Percentiles rank a stretch among this genome's conserved stretches.
phyloP scores from a whole-genome alignment of 23 tunicate species.

The Corella eumyota region DNA sequence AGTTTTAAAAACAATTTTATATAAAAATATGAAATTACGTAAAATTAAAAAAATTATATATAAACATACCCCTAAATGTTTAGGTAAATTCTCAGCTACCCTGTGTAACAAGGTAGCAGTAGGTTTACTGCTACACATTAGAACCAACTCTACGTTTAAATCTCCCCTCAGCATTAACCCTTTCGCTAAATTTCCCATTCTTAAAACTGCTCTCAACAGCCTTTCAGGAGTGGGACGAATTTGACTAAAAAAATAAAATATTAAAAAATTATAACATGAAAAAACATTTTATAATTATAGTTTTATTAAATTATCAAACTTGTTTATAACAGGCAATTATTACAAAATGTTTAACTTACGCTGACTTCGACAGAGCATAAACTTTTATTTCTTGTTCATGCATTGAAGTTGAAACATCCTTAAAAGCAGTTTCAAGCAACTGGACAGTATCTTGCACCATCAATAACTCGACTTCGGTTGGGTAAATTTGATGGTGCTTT shows the following conservation, averaged over 20 bases:
- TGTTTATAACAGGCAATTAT: too few species aligned
- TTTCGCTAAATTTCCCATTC: conserved; percentile 82
- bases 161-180: conserved; percentile 78
- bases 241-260: conserved; percentile 1
- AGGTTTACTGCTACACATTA: conserved; percentile 78
- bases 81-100: conserved; percentile 39
- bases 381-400: conserved; percentile 68
- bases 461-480: conserved; percentile 40
- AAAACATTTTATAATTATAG: too few species aligned
- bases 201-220: conserved; percentile 50
- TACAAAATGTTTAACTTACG: conserved; percentile 4
- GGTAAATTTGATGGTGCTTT: conserved; percentile 63
- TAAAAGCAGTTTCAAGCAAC: conserved; percentile 41
- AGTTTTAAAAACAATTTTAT: too few species aligned
- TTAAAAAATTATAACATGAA: background rate
- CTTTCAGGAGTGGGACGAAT: conserved; percentile 29
- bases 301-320: too few species aligned
- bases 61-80: conserved; percentile 22
- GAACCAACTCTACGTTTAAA: conserved; percentile 53
- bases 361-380: conserved; percentile 16
- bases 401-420: conserved; percentile 49
- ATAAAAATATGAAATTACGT: too few species aligned
- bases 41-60: too few species aligned
- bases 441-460: conserved; percentile 62
- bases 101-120: conserved; percentile 42